phyloP scores from a whole-genome alignment of 2,888 invertebrate species.

The Pollenia amentaria region DNA sequence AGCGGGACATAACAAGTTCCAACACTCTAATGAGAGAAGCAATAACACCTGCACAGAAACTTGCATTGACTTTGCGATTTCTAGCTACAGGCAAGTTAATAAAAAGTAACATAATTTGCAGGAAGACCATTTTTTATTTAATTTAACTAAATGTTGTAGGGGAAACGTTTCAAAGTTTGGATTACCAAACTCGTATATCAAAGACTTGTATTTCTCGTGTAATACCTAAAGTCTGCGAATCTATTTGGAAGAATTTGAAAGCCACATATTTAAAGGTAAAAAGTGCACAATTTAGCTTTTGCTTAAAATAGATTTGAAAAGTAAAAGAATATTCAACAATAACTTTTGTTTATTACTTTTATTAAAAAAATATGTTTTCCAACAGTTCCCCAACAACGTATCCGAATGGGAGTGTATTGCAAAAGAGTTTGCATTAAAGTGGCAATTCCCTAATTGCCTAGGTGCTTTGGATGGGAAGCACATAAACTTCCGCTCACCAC shows the following conservation, averaged over 20 bases:
- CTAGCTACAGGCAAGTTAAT: constrained; percentile 27
- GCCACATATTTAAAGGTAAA: not conserved
- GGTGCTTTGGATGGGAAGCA: too few relatives aligned
- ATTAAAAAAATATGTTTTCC: not conserved
- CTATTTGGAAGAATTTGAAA: not conserved
- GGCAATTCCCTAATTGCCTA: not conserved
- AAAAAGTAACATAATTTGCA: not conserved
- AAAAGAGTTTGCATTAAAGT: constrained; percentile 14
- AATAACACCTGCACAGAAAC: constrained; percentile 5
- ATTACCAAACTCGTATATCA: constrained; percentile 20
- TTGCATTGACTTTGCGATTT: constrained; percentile 9
- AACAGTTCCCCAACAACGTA: constrained; percentile 8
- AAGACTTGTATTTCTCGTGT: constrained; percentile 4
- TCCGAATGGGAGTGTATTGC: constrained; percentile 10
- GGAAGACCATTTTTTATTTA: not conserved
- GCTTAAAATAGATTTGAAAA: not conserved
- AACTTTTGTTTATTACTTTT: not conserved
- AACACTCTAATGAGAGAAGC: too few relatives aligned
- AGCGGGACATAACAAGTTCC: constrained; percentile 33
- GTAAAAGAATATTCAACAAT: not conserved
- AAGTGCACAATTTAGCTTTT: not conserved
- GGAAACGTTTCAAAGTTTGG: constrained; percentile 14
- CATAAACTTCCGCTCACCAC: too few relatives aligned
- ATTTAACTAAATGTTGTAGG: not conserved
- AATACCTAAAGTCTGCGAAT: not conserved